phyloP scores from a whole-genome alignment of 2,797 vertebrate genomes.

The Falco concolor region DNA sequence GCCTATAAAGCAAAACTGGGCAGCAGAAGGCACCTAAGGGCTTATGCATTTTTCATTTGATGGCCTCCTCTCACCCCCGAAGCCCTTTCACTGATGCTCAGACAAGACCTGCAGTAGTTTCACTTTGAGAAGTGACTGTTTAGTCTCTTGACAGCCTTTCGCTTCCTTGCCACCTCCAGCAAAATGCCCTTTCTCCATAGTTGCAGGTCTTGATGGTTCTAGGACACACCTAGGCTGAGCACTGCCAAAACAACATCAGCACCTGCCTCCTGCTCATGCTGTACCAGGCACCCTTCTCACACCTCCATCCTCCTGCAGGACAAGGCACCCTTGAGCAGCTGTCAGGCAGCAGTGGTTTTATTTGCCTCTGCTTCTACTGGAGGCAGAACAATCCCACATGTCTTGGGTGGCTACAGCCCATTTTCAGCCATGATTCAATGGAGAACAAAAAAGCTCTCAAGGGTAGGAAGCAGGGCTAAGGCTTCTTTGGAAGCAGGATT shows the following conservation, averaged over 20 bases:
- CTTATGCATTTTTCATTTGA: neutral
- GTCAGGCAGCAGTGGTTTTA: neutral
- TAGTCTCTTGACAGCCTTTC: neutral
- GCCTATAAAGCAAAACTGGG: neutral
- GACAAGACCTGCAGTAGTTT: neutral
- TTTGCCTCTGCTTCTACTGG: neutral
- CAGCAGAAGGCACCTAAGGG: neutral
- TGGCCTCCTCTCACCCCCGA: neutral
- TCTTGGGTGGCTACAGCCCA: neutral
- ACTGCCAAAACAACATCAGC: neutral
- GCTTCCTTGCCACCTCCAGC: neutral
- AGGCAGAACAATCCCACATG: neutral
- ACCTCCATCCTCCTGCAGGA: neutral
- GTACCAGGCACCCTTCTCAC: neutral
- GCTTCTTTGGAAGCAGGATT: constrained; percentile 25
- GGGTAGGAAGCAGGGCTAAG: constrained; percentile 21
- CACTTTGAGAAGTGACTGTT: neutral
- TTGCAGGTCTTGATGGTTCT: neutral
- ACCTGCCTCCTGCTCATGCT: neutral
- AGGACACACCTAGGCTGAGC: neutral
- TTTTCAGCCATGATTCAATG: neutral
- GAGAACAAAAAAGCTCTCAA: constrained; percentile 26
- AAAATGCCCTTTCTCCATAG: neutral
- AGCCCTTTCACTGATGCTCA: neutral
- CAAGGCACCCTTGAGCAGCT: neutral